Conservation (phyloP, 30 jellyfish, hydroid and myxozoan genomes). For the Mastigias papua region DNA sequence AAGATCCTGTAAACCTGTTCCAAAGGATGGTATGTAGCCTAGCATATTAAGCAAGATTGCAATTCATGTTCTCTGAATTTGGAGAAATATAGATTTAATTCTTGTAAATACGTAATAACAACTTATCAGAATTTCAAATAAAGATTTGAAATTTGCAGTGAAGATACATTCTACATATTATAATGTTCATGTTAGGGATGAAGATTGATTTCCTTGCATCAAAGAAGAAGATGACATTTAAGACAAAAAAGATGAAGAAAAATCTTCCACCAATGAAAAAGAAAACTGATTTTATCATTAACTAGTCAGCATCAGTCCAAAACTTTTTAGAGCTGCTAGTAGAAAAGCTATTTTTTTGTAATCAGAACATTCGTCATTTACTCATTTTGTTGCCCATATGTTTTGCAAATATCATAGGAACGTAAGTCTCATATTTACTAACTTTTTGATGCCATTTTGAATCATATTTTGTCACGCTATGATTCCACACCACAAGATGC, state of each 20-base stretch:
- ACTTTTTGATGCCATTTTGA: not conserved
- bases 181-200: too few species aligned
- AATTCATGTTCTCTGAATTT: too few species aligned
- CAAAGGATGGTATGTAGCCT: constrained; percentile 3
- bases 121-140: too few species aligned
- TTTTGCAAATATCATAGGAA: too few species aligned
- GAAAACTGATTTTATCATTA: not conserved
- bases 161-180: too few species aligned
- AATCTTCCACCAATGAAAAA: not conserved
- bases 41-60: too few species aligned
- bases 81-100: too few species aligned
- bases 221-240: not conserved
- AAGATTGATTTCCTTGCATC: not conserved
- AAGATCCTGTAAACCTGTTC: constrained; percentile 30
- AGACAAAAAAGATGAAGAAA: not conserved
- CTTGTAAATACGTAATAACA: too few species aligned
- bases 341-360: not conserved
- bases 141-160: too few species aligned
- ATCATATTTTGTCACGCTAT: too few species aligned
- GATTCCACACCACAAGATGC: too few species aligned
- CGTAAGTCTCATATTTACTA: too few species aligned
- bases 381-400: not conserved
- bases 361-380: not conserved
- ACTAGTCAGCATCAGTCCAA: not conserved
- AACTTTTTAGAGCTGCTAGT: not conserved